Evolutionary conservation across 2,113 vertebrate species (phyloP).

Genomic region (Phocoena sinus): DNA sequence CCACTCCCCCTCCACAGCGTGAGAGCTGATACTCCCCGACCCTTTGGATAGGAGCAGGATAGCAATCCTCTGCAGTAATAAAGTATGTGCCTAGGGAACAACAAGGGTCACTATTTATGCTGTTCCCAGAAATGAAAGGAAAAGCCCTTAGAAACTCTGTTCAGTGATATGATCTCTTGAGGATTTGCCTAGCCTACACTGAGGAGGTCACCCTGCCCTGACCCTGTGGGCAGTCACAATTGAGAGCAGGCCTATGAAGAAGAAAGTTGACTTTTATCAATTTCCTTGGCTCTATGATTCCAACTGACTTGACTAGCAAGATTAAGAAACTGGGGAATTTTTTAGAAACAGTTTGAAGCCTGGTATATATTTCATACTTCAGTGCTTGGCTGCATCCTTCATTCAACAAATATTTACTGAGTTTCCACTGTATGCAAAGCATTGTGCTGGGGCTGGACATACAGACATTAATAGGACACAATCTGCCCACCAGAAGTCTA

Average conservation of each 20-base stretch:
- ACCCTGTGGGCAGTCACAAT: not conserved
- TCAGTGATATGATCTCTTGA: not conserved
- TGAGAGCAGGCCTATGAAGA: not conserved
- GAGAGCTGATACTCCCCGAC: not conserved
- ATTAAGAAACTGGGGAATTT: not conserved
- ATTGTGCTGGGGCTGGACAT: not conserved
- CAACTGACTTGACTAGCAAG: constrained; percentile 16
- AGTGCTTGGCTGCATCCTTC: not conserved
- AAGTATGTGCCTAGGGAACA: not conserved
- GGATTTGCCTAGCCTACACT: not conserved
- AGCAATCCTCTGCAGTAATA: not conserved
- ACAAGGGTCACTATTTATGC: not conserved
- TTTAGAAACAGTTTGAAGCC: not conserved
- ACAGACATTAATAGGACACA: not conserved
- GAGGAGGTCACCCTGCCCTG: constrained; percentile 30
- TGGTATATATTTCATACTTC: constrained; percentile 11
- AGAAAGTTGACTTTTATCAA: constrained; percentile 30
- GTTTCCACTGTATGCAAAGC: not conserved
- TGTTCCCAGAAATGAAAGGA: not conserved
- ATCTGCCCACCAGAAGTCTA: not conserved
- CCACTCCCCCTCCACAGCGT: not conserved
- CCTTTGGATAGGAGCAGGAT: not conserved
- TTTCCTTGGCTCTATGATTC: constrained; percentile 37
- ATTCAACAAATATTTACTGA: constrained; percentile 8
- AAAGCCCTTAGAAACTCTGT: constrained; percentile 21